Conservation (phyloP, 1,140 invertebrate genomes). For the Gonioctena quinquepunctata region DNA sequence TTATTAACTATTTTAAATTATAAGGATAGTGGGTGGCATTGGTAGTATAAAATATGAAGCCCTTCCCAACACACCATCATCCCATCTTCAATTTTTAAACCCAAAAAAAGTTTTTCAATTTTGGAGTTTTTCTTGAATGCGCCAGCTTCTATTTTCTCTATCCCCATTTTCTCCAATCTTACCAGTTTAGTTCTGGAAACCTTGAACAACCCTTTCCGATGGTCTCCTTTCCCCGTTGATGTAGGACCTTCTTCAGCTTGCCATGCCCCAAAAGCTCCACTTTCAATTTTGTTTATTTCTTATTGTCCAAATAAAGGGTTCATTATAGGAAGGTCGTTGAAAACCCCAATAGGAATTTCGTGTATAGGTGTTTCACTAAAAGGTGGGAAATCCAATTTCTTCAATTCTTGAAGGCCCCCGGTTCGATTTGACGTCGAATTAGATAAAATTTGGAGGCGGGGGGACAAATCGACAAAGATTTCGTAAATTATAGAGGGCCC, state of each 20-base stretch:
- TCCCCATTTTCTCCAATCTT: not conserved
- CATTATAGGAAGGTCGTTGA: not conserved
- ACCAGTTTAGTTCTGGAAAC: not conserved
- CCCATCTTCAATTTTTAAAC: slow-evolving; percentile 1
- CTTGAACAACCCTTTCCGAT: slow-evolving; percentile 1
- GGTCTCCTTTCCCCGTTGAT: slow-evolving; percentile 1
- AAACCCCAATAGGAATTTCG: not conserved
- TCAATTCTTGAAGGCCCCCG: not conserved
- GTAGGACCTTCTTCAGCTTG: not conserved
- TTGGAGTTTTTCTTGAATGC: slow-evolving; percentile 3
- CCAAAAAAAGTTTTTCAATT: not conserved
- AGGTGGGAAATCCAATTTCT: not conserved
- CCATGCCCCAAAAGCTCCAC: slow-evolving; percentile 10
- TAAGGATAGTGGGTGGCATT: too few relatives aligned
- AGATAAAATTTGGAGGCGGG: not conserved
- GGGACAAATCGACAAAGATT: not conserved
- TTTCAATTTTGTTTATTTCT: not conserved
- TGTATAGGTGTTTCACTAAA: not conserved
- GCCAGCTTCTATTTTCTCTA: not conserved
- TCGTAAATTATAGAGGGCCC: not conserved
- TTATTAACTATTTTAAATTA: too few relatives aligned
- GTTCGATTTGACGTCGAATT: not conserved
- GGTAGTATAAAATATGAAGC: too few relatives aligned
- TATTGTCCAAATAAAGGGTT: not conserved
- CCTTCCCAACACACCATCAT: slow-evolving; percentile 7